Evolutionary conservation across 2,797 vertebrate species (phyloP).

Genomic region (Strix occidentalis): DNA sequence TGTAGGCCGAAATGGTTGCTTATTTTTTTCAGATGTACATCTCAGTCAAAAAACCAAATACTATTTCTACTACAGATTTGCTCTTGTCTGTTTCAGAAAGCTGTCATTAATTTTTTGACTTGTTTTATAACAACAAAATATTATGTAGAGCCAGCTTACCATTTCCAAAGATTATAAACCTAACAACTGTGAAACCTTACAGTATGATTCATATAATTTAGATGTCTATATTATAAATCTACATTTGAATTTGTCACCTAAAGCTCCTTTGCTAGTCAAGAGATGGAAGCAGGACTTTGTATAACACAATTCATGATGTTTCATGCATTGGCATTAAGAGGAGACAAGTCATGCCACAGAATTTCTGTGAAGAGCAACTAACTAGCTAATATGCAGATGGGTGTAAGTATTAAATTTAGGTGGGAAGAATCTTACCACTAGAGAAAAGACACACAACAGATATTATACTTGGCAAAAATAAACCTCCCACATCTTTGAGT

Average conservation of each 20-base stretch:
- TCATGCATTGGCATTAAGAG: accelerated
- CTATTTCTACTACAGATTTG: not conserved
- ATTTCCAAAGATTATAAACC: not conserved
- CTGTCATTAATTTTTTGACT: not conserved
- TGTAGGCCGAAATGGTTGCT: not conserved
- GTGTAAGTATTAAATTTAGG: not conserved
- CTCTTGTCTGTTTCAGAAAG: not conserved
- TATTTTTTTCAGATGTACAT: not conserved
- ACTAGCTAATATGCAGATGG: not conserved
- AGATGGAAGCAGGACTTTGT: not conserved
- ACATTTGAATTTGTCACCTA: not conserved
- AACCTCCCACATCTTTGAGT: not conserved
- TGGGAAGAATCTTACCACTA: not conserved
- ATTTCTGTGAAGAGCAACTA: not conserved
- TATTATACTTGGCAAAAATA: not conserved
- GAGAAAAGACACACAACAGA: not conserved
- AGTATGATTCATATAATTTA: not conserved
- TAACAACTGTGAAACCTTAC: not conserved
- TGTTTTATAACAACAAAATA: not conserved
- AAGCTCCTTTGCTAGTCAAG: not conserved
- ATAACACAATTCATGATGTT: not conserved
- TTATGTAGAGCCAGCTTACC: not conserved
- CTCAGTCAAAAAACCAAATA: not conserved
- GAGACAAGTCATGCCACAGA: not conserved
- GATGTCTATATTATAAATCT: not conserved